These are phyloP conservation scores for Thecophora atra DNA, from an alignment of 2,888 invertebrate genomes.

Conservation along the genomic window DNA sequence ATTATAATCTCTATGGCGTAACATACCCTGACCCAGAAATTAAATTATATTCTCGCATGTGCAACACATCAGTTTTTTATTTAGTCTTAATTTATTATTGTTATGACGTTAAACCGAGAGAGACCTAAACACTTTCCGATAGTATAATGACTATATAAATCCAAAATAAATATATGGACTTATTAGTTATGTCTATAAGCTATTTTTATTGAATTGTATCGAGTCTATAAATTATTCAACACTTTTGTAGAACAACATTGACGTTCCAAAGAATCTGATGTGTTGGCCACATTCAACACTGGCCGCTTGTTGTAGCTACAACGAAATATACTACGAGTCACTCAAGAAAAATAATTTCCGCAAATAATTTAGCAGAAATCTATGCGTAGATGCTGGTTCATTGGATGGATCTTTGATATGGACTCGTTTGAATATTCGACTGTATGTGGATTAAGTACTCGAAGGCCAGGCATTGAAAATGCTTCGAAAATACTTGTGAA, in stretches of 20 bases:
- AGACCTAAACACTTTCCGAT: neutral
- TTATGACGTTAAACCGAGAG: neutral
- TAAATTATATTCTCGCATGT: neutral
- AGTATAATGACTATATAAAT: too few relatives aligned
- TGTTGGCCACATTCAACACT: neutral
- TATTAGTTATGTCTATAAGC: too few relatives aligned
- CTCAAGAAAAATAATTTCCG: neutral
- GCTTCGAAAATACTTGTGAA: neutral
- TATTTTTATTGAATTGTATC: too few relatives aligned
- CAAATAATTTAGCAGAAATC: neutral
- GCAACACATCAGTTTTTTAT: neutral
- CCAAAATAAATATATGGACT: too few relatives aligned
- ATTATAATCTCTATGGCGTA: too few relatives aligned
- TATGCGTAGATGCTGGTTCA: neutral
- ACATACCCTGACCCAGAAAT: neutral
- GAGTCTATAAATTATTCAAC: neutral
- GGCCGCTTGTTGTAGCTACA: conserved; percentile 1
- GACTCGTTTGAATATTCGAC: neutral
- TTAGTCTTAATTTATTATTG: too few relatives aligned
- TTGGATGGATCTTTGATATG: neutral
- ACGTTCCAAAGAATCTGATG: neutral
- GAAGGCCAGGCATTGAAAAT: neutral
- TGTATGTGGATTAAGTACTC: neutral
- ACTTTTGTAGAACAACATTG: neutral
- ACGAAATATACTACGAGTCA: neutral